Evolutionary conservation across 2,797 vertebrate species (phyloP), one percentile per base, ranked within the genome.

Genomic region (Odontamblyopus lacepedii): DNA sequence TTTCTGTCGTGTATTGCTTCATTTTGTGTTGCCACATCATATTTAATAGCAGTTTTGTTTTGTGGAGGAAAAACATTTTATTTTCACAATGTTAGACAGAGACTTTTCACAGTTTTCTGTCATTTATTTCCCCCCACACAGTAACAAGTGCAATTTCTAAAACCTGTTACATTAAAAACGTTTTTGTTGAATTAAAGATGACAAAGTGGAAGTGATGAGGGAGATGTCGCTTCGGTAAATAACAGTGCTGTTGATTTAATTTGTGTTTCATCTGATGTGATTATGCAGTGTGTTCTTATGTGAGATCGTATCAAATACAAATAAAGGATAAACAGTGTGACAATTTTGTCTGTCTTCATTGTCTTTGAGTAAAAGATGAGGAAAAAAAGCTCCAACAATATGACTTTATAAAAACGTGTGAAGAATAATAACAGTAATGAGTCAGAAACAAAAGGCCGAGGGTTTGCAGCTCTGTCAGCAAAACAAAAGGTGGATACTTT

Each of bases 31-130:
- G 71, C 51, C 67, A 73, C 1, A 29, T 65, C 70, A 83, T 75
- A 87, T 74, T 85, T 80, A 84, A 84, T 76, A 85, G 56, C 71
- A 73, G 16, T 15, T 67, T 44, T 77, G 78, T 23, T 71, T 71
- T 80, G 53, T 41, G 38, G 57, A 51, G 69, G 57, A 70, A 72
- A 59, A 27, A 66, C 51, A 67, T 23, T 72, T 78, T 70, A 63
- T 65, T 82, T 71, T 56, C 71, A 79, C 48, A 70, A 56, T 74
- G 11, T 71, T 67, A 73, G 48, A 81, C 64, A 60, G 61, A 63
- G 61, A 75, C 48, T 13, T 71, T 78, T 3, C 66, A 80, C 68
- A 75, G 63, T 26, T 48, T 66, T 29, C 38, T 57, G 7, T 61
- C 69, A 1, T 63, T 70, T 51, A 29, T 63, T 62, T 65, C 9